These are phyloP conservation scores for Lacerta viridis DNA, from an alignment of 2,797 vertebrate species.

Conservation along the genomic window DNA sequence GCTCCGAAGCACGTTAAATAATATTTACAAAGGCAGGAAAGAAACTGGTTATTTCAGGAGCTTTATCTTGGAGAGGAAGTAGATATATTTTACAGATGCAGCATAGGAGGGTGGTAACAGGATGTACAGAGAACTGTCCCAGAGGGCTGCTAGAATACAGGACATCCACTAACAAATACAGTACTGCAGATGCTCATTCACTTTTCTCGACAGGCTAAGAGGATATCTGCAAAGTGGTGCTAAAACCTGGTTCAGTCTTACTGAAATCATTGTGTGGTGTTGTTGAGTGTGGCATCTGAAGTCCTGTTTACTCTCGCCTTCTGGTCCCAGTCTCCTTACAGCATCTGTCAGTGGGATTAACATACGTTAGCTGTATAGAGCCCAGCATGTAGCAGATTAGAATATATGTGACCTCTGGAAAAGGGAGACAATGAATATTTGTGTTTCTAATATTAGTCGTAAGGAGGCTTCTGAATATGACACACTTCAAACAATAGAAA, in stretches of 20 bases:
- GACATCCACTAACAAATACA: neutral
- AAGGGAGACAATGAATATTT: neutral
- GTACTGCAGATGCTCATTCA: neutral
- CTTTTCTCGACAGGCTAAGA: neutral
- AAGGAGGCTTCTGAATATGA: neutral
- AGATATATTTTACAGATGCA: neutral
- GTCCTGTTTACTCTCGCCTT: neutral
- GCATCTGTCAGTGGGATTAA: constrained; percentile 2
- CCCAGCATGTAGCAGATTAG: neutral
- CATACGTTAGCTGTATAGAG: neutral
- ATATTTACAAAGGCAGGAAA: neutral
- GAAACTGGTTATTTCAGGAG: neutral
- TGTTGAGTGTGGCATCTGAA: constrained; percentile 12
- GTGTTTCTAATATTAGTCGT: neutral
- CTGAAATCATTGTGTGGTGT: neutral
- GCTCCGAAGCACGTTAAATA: neutral
- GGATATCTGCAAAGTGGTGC: neutral
- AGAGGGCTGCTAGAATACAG: neutral
- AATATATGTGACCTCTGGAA: neutral
- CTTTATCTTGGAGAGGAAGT: constrained; percentile 22
- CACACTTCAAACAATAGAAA: neutral
- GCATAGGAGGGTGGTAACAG: constrained; percentile 11
- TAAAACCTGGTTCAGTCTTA: neutral
- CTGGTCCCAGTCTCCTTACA: neutral
- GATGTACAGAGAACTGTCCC: neutral